Conservation (phyloP, 2,797 vertebrate species). For the Chloroceryle inda region DNA sequence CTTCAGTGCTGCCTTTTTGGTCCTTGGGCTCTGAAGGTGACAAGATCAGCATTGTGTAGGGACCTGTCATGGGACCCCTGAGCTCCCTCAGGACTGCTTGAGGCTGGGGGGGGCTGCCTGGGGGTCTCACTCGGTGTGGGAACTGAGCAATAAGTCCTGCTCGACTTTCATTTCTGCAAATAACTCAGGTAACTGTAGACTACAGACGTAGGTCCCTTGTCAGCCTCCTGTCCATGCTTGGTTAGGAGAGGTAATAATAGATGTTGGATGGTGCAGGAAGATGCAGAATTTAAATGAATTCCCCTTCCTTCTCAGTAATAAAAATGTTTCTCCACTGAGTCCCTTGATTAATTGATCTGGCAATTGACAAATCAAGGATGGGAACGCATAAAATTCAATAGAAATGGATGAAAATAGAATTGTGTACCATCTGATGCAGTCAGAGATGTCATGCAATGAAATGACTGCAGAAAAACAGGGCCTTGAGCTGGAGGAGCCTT, state of each 20-base stretch:
- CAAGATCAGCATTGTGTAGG: background rate
- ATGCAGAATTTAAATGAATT: slow-evolving; percentile 48
- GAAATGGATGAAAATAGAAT: slow-evolving; percentile 66
- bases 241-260: background rate
- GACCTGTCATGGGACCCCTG: background rate
- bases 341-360: slow-evolving; percentile 61
- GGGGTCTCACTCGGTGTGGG: background rate
- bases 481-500: slow-evolving; percentile 40
- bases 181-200: background rate
- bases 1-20: background rate
- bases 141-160: background rate
- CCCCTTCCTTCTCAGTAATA: slow-evolving; percentile 31
- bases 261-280: background rate
- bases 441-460: background rate
- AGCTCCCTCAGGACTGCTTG: accelerated
- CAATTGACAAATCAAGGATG: slow-evolving; percentile 65
- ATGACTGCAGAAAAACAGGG: slow-evolving; percentile 56
- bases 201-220: background rate
- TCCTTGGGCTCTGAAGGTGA: background rate
- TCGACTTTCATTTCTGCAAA: background rate
- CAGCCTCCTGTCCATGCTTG: background rate
- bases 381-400: slow-evolving; percentile 48
- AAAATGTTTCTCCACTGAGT: slow-evolving; percentile 39
- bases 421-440: slow-evolving; percentile 48
- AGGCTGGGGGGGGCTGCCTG: background rate